Evolutionary conservation across 2,888 invertebrate genomes (phyloP).

Genomic region (Xanthostigma xanthostigma): DNA sequence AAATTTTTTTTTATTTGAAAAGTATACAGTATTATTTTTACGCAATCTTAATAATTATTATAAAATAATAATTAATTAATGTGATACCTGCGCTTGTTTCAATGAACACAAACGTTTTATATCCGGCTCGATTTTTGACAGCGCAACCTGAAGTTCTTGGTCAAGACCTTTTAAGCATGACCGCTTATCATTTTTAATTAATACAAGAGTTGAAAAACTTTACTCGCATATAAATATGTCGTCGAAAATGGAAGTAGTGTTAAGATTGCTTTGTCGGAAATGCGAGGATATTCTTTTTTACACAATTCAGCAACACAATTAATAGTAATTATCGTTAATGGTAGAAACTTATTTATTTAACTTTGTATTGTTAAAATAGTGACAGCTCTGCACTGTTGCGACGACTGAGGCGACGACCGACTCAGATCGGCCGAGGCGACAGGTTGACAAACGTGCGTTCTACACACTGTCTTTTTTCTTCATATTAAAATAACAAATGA

Average conservation of each 20-base stretch:
- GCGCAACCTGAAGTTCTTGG: slow-evolving; percentile 8
- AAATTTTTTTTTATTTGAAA: background rate
- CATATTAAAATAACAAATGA: no score
- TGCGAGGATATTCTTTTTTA: slow-evolving; percentile 9
- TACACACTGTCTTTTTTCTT: no score
- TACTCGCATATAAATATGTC: slow-evolving; percentile 9
- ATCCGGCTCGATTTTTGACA: slow-evolving; percentile 8
- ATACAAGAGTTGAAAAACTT: slow-evolving; percentile 5
- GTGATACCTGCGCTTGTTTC: slow-evolving; percentile 7
- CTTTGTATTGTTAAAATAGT: no score
- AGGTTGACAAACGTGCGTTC: no score
- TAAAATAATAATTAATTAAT: background rate
- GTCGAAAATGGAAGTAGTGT: slow-evolving; percentile 10
- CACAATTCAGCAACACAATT: no score
- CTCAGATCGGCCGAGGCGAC: no score
- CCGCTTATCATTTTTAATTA: slow-evolving; percentile 3
- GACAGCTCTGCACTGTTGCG: no score
- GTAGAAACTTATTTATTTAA: no score
- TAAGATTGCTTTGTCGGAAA: slow-evolving; percentile 9
- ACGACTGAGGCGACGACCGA: no score
- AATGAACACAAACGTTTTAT: slow-evolving; percentile 9
- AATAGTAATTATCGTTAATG: no score
- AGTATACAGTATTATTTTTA: background rate
- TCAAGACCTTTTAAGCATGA: slow-evolving; percentile 7
- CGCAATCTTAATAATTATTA: background rate